Base-by-base conservation (phyloP, 1,140 invertebrate species). In the Euura saliciscinereae region DNA sequence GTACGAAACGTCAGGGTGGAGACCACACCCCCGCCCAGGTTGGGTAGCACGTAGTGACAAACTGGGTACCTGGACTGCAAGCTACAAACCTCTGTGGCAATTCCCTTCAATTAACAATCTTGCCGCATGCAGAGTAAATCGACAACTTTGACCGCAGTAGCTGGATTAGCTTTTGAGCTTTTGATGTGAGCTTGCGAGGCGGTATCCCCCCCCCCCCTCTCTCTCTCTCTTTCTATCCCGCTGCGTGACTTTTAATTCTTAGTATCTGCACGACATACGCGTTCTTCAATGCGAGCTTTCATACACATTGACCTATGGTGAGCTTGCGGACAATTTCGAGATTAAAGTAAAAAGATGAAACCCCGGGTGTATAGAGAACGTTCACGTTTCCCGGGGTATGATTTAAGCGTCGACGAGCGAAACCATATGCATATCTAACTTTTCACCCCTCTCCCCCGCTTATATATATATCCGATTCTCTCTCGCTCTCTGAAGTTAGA, bases 391-490 rank as follows among this genome's bases (percentile, higher is more conserved):
- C 46, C 7, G 46, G 46, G n/a, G 46, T 2, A 51, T 51, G 46
- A 51, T 51, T 51, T 51, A 51, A 51, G 46, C 46, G 46, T 51
- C 46, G 46, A 51, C 46, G 46, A 51, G 70, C 75, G 73, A 80
- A 73, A 77, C 77, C 77, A 78, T 76, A 81, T 80, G 75, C 77
- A 80, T 80, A 79, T 82, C 80, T 79, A 82, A 82, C 81, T 82
- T 79, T 75, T 81, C 80, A 75, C 75, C 77, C 71, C 69, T 75
- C 28, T 28, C 28, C 28, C 76, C 79, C 65, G 75, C 64, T 2
- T 8, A 73, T 51, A 7, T 51, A 28, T 28, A 28, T 28, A 28
- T 28, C 28, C 28, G 28, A 28, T 28, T 28, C 28, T 28, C 28
- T 28, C 28, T 28, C 28, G 28, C 28, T 28, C 28, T 28, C 28